Base-by-base conservation (phyloP, 2,888 invertebrate genomes). In the Plagodis pulveraria region DNA sequence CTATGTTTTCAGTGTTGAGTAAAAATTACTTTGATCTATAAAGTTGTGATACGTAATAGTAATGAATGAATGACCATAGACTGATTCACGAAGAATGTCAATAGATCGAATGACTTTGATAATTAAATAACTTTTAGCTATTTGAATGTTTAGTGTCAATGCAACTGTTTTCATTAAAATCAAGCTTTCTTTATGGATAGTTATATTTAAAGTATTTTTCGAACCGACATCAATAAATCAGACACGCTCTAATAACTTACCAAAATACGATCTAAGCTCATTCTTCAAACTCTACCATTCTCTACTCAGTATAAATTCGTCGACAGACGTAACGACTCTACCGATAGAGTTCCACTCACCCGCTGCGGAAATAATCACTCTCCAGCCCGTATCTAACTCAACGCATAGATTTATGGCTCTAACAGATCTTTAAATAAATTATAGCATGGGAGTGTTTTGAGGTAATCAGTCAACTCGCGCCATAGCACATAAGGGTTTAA, bases 351-450 rank as follows among this genome's bases (percentile, higher is more conserved):
- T 33, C 10, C 38, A 58, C 56, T 58, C 56, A 53, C 45, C 51
- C 46, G 11, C 54, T 49, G 56, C 63, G 67, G 67, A 67, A 62
- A 42, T 53, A 49, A 65, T 63, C 63, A 45, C 57, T 59, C 58
- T 12, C 12, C 47, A 50, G 35, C 36, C 38, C 45, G 42, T 51
- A 51, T 36, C 56, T 54, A 50, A 50, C 58, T 61, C 62, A 33
- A 34, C 11, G 41, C 53, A 11, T 42, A 50, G 59, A 63, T 58
- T 56, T 59, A 66, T 64, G 58, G 40, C 22, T 43, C 33, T 44
- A 38, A 12, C 51, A 56, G 51, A 61, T 58, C 22, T 22, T 22
- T 22, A 22, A 22, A 38, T 57, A 40, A 54, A 48, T 45, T n/a
- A 45, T 45, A 50, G 12, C 35, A 49, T 5, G 12, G 36, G 12